Percentiles rank a stretch among this genome's conserved stretches.
Conservation (phyloP, 2,797 vertebrate genomes). For the Amblyopsis hoosieri region DNA sequence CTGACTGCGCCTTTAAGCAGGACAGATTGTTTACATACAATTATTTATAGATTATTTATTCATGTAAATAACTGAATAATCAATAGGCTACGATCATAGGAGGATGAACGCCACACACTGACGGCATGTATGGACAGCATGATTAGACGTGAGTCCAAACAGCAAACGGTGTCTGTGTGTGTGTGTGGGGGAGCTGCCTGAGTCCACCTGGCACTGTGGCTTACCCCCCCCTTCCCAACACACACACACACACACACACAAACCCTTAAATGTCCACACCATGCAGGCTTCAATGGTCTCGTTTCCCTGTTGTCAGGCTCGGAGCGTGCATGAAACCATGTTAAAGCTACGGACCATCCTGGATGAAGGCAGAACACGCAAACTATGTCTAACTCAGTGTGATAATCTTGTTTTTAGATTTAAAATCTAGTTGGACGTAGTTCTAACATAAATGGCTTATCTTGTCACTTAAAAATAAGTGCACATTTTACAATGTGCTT, state of each 20-base stretch:
- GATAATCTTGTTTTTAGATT: too few relatives aligned
- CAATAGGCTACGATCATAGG: conserved; percentile 7
- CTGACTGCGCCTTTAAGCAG: too few relatives aligned
- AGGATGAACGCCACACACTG: conserved; percentile 20
- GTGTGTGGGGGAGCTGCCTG: conserved; percentile 9
- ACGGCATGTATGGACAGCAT: conserved; percentile 28
- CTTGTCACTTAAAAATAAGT: too few relatives aligned
- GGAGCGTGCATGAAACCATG: not conserved
- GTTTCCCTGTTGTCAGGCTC: conserved; percentile 26
- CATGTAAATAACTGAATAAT: not conserved
- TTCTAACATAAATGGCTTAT: too few relatives aligned
- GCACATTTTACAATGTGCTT: too few relatives aligned
- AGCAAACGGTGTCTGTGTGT: conserved; percentile 10
- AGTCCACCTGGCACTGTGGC: conserved; percentile 52
- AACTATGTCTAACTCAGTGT: too few relatives aligned
- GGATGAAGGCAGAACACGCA: too few relatives aligned
- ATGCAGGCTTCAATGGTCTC: conserved; percentile 53
- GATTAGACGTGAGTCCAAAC: conserved; percentile 40
- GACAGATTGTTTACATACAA: not conserved
- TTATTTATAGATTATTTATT: not conserved
- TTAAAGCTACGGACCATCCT: not conserved
- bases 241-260: conserved; percentile 21
- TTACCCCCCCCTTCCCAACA: conserved; percentile 19
- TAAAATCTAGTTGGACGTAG: too few relatives aligned
- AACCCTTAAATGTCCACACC: conserved; percentile 58